Percentiles rank a stretch among this genome's conserved stretches.
phyloP scores from a whole-genome alignment of 2,888 invertebrate genomes.

The Dolichomitus sp. region DNA sequence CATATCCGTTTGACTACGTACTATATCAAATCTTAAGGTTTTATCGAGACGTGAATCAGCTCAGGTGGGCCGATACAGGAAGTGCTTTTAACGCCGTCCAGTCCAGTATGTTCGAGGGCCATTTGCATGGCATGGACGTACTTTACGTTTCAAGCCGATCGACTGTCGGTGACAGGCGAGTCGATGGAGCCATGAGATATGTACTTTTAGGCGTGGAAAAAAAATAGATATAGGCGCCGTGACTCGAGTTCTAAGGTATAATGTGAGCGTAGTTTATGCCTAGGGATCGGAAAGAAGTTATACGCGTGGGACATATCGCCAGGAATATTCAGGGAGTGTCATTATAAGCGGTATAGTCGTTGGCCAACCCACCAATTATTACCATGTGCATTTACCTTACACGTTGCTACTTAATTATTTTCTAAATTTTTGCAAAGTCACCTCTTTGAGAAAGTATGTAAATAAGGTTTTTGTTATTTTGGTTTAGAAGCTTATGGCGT shows the following conservation, averaged over 20 bases:
- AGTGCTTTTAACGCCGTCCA: conserved; percentile 44
- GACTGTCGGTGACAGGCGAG: conserved; percentile 26
- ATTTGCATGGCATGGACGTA: conserved; percentile 46
- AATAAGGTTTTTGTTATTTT: neutral
- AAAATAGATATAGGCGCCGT: conserved; percentile 38
- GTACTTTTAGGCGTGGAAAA: conserved; percentile 47
- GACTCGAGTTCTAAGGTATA: conserved; percentile 15
- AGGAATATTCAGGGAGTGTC: conserved; percentile 4
- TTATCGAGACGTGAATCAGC: conserved; percentile 50
- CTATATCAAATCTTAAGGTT: conserved; percentile 45
- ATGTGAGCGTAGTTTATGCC: conserved; percentile 54
- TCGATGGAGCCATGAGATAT: conserved; percentile 56
- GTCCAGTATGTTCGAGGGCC: conserved; percentile 21
- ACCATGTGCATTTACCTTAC: conserved; percentile 6
- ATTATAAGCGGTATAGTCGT: neutral
- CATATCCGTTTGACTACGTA: conserved; percentile 47
- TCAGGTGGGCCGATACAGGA: conserved; percentile 62
- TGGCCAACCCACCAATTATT: neutral
- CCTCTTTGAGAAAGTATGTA: neutral
- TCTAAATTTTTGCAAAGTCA: neutral
- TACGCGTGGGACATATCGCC: conserved; percentile 48
- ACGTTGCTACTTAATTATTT: neutral
- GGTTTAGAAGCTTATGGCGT: too few species aligned
- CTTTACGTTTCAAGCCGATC: conserved; percentile 49
- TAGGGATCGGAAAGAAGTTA: conserved; percentile 48